Conservation (phyloP, 1,140 invertebrate species). For the Anastrepha obliqua region DNA sequence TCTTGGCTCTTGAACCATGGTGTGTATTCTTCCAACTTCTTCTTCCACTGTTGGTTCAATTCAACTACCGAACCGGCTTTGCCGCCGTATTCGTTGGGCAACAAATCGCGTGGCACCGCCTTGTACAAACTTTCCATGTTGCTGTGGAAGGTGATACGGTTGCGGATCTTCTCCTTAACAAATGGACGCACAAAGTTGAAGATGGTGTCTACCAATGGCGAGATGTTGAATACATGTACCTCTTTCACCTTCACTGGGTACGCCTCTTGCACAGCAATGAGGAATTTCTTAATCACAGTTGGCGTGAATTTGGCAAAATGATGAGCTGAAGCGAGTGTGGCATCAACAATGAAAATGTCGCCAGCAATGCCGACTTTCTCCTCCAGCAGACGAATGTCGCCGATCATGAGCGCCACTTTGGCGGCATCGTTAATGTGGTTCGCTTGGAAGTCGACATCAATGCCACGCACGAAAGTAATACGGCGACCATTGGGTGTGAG, state of each 20-base stretch:
- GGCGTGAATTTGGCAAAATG: constrained; percentile 87
- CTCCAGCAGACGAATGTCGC: constrained; percentile 85
- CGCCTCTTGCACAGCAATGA: constrained; percentile 88
- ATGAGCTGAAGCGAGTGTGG: constrained; percentile 81
- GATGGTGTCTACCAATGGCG: constrained; percentile 86
- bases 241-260: constrained; percentile 90
- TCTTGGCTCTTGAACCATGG: constrained; percentile 87
- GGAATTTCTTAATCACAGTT: constrained; percentile 85
- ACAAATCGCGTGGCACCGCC: constrained; percentile 84
- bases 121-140: constrained; percentile 84
- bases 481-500: constrained; percentile 85
- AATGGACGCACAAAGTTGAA: constrained; percentile 89
- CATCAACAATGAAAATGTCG: constrained; percentile 87
- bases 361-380: constrained; percentile 86
- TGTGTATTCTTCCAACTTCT: constrained; percentile 83
- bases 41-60: constrained; percentile 84
- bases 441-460: constrained; percentile 78
- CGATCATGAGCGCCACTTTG: constrained; percentile 88
- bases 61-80: constrained; percentile 81
- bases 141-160: constrained; percentile 86
- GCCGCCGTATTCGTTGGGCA: constrained; percentile 88
- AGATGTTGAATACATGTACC: constrained; percentile 89
- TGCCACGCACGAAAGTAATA: constrained; percentile 83
- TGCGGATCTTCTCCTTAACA: constrained; percentile 89
- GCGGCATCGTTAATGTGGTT: constrained; percentile 81